These are phyloP conservation scores for Oncorhynchus kisutch DNA, from an alignment of 2,113 vertebrate genomes.

Conservation along the genomic window DNA sequence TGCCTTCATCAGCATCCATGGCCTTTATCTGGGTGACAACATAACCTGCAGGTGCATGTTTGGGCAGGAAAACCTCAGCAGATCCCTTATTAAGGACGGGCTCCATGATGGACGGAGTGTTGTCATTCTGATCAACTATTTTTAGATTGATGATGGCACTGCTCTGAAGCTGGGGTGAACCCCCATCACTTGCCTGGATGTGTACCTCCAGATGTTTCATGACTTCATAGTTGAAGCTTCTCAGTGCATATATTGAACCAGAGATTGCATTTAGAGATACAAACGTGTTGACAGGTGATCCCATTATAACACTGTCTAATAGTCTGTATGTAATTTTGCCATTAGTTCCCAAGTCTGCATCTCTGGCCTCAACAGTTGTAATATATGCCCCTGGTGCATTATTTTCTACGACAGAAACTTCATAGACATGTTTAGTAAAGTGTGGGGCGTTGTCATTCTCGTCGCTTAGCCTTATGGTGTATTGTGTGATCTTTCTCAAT, in stretches of 20 bases:
- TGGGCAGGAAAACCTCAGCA: constrained; percentile 83
- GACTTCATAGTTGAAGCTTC: constrained; percentile 91
- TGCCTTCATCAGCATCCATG: constrained; percentile 86
- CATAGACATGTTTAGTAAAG: constrained; percentile 80
- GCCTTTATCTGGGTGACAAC: constrained; percentile 87
- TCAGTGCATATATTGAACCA: constrained; percentile 87
- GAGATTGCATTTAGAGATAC: constrained; percentile 90
- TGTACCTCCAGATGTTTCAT: constrained; percentile 85
- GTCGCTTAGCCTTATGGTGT: constrained; percentile 83
- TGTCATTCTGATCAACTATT: constrained; percentile 93
- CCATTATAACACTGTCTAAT: constrained; percentile 79
- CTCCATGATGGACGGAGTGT: constrained; percentile 82
- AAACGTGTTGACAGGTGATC: constrained; percentile 84
- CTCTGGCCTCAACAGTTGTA: constrained; percentile 80
- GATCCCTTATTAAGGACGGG: constrained; percentile 85
- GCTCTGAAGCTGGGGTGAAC: constrained; percentile 88
- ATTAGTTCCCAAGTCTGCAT: constrained; percentile 84
- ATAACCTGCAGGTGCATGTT: constrained; percentile 81
- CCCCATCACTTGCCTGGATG: constrained; percentile 87
- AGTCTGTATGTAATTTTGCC: constrained; percentile 86
- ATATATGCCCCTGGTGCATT: constrained; percentile 87
- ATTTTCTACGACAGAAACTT: constrained; percentile 85
- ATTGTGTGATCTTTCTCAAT: constrained; percentile 80
- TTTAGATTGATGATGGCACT: constrained; percentile 84
- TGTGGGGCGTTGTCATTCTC: constrained; percentile 90